Percentiles rank a stretch among this genome's conserved stretches.
phyloP scores from a whole-genome alignment of 2,113 vertebrate species.

The Rhea pennata region DNA sequence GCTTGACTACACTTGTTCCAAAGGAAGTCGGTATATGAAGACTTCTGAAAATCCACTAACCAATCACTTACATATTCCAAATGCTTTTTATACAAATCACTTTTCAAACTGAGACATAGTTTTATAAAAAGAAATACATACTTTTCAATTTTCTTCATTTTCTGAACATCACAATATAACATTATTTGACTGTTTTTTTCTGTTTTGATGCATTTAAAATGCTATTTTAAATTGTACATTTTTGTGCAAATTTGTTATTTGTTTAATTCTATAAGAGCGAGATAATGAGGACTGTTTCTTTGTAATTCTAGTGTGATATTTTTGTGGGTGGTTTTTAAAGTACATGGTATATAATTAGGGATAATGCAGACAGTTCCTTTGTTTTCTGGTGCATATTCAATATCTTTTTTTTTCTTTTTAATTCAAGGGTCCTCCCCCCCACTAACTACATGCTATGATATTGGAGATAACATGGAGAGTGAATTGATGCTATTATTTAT shows the following conservation, averaged over 20 bases:
- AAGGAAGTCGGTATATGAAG: neutral
- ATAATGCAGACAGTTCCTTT: constrained; percentile 54
- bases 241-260: constrained; percentile 61
- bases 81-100: neutral
- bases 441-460: neutral
- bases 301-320: constrained; percentile 65
- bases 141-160: neutral
- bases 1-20: neutral
- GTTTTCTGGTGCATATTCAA: neutral
- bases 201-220: constrained; percentile 47
- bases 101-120: neutral
- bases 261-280: constrained; percentile 70
- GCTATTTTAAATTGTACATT: constrained; percentile 50
- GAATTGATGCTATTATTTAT: neutral
- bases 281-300: constrained; percentile 59
- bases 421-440: no score
- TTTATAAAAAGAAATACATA: neutral
- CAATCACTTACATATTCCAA: rapidly evolving
- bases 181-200: neutral
- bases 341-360: constrained; percentile 60
- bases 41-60: neutral
- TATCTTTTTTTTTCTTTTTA: neutral
- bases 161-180: neutral
- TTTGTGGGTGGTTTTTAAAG: constrained; percentile 72
- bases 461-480: neutral